Evolutionary conservation across 2,113 vertebrate genomes (phyloP).

Genomic region (Platichthys stellatus): DNA sequence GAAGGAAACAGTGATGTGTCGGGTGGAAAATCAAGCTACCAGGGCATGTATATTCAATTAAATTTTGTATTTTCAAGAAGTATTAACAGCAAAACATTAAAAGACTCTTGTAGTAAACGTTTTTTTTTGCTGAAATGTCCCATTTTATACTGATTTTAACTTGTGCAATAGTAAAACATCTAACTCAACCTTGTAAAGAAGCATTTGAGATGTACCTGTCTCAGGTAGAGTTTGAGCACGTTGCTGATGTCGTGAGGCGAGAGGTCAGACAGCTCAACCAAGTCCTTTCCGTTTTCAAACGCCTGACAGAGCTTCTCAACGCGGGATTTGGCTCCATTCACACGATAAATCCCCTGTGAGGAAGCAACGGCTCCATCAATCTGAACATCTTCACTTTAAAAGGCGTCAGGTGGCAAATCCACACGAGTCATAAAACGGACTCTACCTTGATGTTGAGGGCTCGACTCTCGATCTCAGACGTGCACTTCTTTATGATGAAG

Average conservation of each 20-base stretch:
- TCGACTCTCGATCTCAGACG: conserved; percentile 94
- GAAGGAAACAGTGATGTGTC: conserved; percentile 11
- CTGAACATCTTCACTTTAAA: background rate
- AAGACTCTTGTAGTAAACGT: too few relatives aligned
- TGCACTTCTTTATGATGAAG: conserved; percentile 97
- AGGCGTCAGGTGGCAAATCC: background rate
- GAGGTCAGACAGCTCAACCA: conserved; percentile 95
- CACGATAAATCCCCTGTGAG: conserved; percentile 94
- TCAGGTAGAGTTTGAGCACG: conserved; percentile 95
- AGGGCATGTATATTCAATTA: too few relatives aligned
- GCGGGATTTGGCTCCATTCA: conserved; percentile 95
- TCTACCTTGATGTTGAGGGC: conserved; percentile 93
- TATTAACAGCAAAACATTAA: too few relatives aligned
- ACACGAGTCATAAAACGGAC: background rate
- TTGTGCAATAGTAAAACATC: too few relatives aligned
- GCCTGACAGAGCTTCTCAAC: conserved; percentile 98
- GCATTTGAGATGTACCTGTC: conserved; percentile 85
- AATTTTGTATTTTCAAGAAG: too few relatives aligned
- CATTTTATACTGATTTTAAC: too few relatives aligned
- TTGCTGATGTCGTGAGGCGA: conserved; percentile 97
- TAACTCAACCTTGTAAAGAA: background rate
- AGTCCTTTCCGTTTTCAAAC: conserved; percentile 97
- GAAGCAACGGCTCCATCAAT: background rate
- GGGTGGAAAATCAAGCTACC: background rate
- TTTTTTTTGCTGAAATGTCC: too few relatives aligned